Conservation (phyloP, 2,113 vertebrate genomes). For the Psilopsiagon aurifrons region DNA sequence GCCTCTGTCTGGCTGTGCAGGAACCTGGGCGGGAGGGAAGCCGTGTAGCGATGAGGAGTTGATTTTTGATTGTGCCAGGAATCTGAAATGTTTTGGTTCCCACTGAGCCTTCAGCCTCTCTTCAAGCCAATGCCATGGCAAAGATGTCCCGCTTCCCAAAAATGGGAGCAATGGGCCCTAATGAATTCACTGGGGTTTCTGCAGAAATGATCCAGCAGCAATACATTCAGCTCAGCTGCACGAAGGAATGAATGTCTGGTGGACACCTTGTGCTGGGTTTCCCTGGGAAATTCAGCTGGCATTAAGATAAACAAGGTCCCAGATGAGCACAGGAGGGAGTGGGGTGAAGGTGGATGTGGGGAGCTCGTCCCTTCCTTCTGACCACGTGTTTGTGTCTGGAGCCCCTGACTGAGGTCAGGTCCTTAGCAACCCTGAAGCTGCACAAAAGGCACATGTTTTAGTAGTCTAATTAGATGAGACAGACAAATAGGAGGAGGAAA, state of each 20-base stretch:
- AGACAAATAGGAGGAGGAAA: slow-evolving; percentile 9
- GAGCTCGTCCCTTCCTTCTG: background rate
- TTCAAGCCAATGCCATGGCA: background rate
- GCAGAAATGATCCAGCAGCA: accelerated
- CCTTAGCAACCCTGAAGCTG: background rate
- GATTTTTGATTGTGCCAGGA: background rate
- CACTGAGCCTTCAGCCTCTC: background rate
- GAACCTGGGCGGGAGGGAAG: slow-evolving; percentile 30
- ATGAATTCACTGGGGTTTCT: background rate
- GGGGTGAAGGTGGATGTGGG: background rate
- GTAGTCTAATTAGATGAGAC: background rate
- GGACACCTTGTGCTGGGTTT: slow-evolving; percentile 3
- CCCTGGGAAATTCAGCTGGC: slow-evolving; percentile 33
- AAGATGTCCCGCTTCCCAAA: accelerated
- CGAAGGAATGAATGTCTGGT: background rate
- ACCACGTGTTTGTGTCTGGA: background rate
- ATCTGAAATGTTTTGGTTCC: background rate
- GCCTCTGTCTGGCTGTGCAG: background rate
- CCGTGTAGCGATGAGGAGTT: background rate
- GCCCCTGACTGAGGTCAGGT: background rate
- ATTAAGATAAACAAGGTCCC: slow-evolving; percentile 13
- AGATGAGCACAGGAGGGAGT: background rate
- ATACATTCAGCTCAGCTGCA: background rate
- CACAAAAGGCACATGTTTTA: slow-evolving; percentile 23
- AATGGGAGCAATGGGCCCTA: background rate